Evolutionary conservation across 2,888 invertebrate genomes (phyloP).

Genomic region (Andrena minutula): DNA sequence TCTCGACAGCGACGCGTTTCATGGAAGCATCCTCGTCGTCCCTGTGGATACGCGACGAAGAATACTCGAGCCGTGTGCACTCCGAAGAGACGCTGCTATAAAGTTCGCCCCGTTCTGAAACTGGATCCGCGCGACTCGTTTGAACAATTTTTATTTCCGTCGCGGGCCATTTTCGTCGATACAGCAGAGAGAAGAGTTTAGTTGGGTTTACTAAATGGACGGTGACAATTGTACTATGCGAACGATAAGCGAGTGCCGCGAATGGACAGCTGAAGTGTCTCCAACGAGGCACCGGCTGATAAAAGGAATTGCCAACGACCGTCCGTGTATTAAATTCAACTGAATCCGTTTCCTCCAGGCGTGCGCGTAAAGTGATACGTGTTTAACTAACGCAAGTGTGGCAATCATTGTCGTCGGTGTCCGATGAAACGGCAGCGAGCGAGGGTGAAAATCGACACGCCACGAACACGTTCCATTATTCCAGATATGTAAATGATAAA

Average conservation of each 20-base stretch:
- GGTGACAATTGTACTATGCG: background rate
- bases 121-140: constrained; percentile 8
- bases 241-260: background rate
- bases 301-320: constrained; percentile 39
- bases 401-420: constrained; percentile 13
- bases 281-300: background rate
- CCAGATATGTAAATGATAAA: constrained; percentile 27
- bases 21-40: constrained; percentile 57
- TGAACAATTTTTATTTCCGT: background rate
- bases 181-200: constrained; percentile 32
- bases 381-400: background rate
- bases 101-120: background rate
- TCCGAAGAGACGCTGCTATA: constrained; percentile 81
- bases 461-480: constrained; percentile 32
- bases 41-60: constrained; percentile 55
- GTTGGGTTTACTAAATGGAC: constrained; percentile 51
- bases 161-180: constrained; percentile 9
- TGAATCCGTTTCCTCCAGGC: constrained; percentile 28
- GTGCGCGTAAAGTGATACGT: constrained; percentile 1
- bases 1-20: constrained; percentile 57
- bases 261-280: background rate
- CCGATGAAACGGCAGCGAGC: background rate
- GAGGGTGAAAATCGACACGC: constrained; percentile 2
- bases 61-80: constrained; percentile 66
- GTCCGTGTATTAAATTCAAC: constrained; percentile 49